Evolutionary conservation across 2,797 vertebrate genomes (phyloP), one percentile per base, ranked within the genome.

Genomic region (Serranus cabrilla): DNA sequence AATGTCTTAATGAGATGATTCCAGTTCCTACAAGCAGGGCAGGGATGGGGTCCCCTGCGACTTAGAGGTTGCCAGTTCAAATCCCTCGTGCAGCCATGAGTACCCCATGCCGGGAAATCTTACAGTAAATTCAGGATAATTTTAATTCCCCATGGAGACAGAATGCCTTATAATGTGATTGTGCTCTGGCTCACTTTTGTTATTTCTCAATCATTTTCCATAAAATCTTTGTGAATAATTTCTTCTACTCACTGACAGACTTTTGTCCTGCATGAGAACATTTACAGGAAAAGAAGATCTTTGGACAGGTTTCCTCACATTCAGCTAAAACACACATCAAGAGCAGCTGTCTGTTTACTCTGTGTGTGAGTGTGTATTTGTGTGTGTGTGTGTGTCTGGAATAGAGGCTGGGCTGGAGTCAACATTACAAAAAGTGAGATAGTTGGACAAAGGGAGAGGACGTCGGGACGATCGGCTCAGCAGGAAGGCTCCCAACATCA

Each of bases 1-100:
- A 96, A 95, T 95, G 87, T 94, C 78, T 91, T 96, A 96, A 96
- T 96, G 93, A 96, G 94, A 77, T n/a, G 47, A 63, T 71, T 89
- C 55, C 75, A 89, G 89, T 80, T 83, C n/a, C 46, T 82, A 27
- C 31, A 34, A 60, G 67, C 17, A 40, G 50, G 10, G 25, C 43
- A 59, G 45, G 16, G 27, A 20, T 4, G 60, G 13, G 59, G 21
- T n/a, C 50, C n/a, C 55, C 11, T 50, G 71, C 74, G 71, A 40
- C 34, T 57, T 9, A 16, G 47, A 59, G 50, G 63, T 78, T 83
- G 60, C 18, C 20, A 46, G 70, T 81, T 83, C 49, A 80, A 82
- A 76, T 82, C 69, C 55, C n/a, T 0, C n/a, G 37, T 74, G 56
- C 43, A 71, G 61, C 51, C 46, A 50, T 34, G 8, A 51, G n/a